Base-by-base conservation (phyloP, 35 echinoderm and acorn worm genomes). In the Eucidaris tribuloides region DNA sequence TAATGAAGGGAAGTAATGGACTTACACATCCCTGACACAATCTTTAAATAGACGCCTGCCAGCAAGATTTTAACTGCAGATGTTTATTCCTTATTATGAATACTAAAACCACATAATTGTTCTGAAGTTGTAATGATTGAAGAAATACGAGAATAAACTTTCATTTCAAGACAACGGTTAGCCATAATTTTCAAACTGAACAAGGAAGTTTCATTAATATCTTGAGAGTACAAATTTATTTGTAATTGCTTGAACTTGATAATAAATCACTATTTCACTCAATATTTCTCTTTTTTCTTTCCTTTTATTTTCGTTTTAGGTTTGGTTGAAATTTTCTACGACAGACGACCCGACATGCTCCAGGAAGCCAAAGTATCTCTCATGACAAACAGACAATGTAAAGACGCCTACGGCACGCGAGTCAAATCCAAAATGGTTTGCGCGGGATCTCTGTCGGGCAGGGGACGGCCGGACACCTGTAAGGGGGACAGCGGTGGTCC, bases 401-500 rank as follows among this genome's bases (percentile, higher is more conserved):
- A 81, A 42, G 29, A 59, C 3, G 70, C 87, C 2, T 94, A 94
- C 65, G 72, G 81, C 27, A 58, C 60, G 6, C 45, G 54, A 32
- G 29, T 94, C 46, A 90, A 82, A 14, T 68, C 29, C 22, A 89
- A 83, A 60, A 94, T 94, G 92, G 46, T 84, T 49, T 94, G 92
- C 45, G 92, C 92, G 9, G 92, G 92, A 24, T 60, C 84, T 28
- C 27, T 77, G 13, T 23, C 34, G 0, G 79, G 66, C 17, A 41
- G 39, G 34, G 27, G 54, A 7, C 63, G 87, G 32, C 61, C 92
- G 9, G 92, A 94, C 82, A 90, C 92, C 30, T 94, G 92, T 46
- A 94, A 94, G 80, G 83, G 78, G 29, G 92, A 94, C 61, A 94
- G 92, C 46, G 92, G 92, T 0, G 92, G 92, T 17, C 92, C 92